These are phyloP conservation scores for Luperina testacea DNA, from an alignment of 2,888 invertebrate genomes.

Conservation along the genomic window DNA sequence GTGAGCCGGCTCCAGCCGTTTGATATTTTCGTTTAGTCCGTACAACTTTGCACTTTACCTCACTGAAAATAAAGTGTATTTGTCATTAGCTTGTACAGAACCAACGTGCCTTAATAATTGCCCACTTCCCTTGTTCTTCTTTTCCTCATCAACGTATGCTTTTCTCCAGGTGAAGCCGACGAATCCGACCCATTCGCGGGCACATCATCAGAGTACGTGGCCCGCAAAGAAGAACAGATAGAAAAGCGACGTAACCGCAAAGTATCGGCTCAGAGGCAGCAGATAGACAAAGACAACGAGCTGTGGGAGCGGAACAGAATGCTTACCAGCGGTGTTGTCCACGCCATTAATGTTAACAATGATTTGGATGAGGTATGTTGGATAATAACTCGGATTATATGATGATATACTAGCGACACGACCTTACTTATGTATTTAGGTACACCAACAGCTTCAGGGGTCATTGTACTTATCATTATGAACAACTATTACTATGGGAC, in stretches of 20 bases:
- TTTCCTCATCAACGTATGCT: neutral
- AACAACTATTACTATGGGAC: no score
- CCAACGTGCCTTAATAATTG: neutral
- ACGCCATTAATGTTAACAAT: slow-evolving; percentile 95
- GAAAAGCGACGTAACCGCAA: slow-evolving; percentile 97
- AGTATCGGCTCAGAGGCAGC: slow-evolving; percentile 98
- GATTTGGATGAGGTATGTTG: slow-evolving; percentile 95
- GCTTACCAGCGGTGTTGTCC: slow-evolving; percentile 98
- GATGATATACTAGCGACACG: no score
- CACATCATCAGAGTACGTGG: slow-evolving; percentile 97
- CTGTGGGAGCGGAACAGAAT: slow-evolving; percentile 99
- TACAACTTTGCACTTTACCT: neutral
- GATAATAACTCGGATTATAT: no score
- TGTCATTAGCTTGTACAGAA: neutral
- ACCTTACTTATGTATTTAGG: no score
- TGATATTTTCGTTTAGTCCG: neutral
- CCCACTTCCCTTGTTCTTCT: neutral
- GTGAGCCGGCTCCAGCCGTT: neutral
- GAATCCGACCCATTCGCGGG: slow-evolving; percentile 98
- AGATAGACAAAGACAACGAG: slow-evolving; percentile 99
- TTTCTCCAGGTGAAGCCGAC: slow-evolving; percentile 93
- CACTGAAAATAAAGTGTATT: neutral
- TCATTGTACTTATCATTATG: no score
- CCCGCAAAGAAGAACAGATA: slow-evolving; percentile 97
- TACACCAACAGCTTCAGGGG: no score